Evolutionary conservation across 2,113 vertebrate genomes (phyloP), one percentile per base, ranked within the genome.

Genomic region (Pholis gunnellus): DNA sequence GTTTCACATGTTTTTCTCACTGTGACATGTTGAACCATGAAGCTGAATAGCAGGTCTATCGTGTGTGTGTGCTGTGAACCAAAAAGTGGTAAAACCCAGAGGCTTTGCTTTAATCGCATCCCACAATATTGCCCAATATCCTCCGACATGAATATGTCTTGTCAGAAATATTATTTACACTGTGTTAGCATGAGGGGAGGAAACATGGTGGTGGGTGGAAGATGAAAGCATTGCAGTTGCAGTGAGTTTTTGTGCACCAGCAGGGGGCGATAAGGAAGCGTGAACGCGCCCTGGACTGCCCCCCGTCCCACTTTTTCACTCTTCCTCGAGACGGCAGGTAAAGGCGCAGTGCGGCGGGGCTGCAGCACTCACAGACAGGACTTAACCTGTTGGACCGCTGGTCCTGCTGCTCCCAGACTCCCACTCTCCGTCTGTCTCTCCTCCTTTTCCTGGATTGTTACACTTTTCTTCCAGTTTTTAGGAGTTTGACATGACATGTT

Each of bases 401-500:
- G 0, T 38, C 31, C 31, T 74, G 6, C 46, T 69, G 31, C 63
- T 52, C 50, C 54, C 17, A n/a, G 8, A 9, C 40, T 77, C 36
- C 72, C 29, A 14, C 31, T 31, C 20, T 7, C 18, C 9, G 2
- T 25, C 48, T 56, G 15, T 15, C 13, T 67, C 57, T 50, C 71
- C 64, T 59, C 52, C 52, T 67, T 25, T 22, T 20, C 66, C n/a
- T 22, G 74, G 69, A 74, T 68, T 27, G n/a, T 10, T 31, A 2
- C 54, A n/a, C 80, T 57, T 65, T 44, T 34, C 34, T 50, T 10
- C 1, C 6, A 46, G 15, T 83, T 84, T 14, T n/a, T 13, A 3
- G 85, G 81, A 29, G 75, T 76, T 46, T 89, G 82, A 85, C 78
- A 88, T 88, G 72, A 71, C 8, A 48, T 56, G 40, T 25, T 76